Base-by-base conservation (phyloP, 2,888 invertebrate genomes). In the Liopterus haemorrhoidalis region DNA sequence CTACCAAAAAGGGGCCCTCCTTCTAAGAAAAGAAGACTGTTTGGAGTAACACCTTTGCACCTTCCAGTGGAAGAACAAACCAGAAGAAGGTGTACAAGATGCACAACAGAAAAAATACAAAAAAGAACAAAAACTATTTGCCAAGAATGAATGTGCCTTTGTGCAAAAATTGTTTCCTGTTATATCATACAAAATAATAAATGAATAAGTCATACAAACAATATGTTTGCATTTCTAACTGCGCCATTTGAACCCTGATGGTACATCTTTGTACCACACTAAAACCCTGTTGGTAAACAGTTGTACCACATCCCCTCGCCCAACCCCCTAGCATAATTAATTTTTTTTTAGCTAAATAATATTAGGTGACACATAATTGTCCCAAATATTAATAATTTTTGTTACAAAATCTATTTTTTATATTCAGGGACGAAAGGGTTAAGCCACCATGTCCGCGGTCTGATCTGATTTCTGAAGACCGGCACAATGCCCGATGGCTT, bases 41-140 rank as follows among this genome's bases (percentile, higher is more conserved):
- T 31, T 52, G 51, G 49, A 14, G 46, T 32, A 14, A 27, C 20
- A 50, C 37, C 31, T 11, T 40, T 31, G 32, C 50, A 50, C 25
- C 39, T 46, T 19, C 49, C 50, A 28, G 38, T 49, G 22, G 45
- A 50, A 27, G 48, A 46, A 16, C 14, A 3, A 18, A 49, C 41
- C 22, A 49, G 48, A 48, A 49, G 49, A 35, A 41, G 49, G 16
- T 30, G 41, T 19, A n/a, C n/a, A n/a, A 18, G 36, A 6, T 49
- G 46, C 25, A 37, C 22, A 4, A 25, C 4, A 18, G 32, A 46
- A 20, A 25, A 47, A 40, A 22, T n/a, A 4, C 33, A 46, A 21
- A 49, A 9, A 20, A 27, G 46, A 33, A 46, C 49, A 36, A 46
- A 36, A 20, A 41, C 41, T 5, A 35, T 48, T 22, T 46, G 46